These are phyloP conservation scores for Amblyteles armatorius DNA, from an alignment of 2,888 invertebrate species.

Conservation along the genomic window DNA sequence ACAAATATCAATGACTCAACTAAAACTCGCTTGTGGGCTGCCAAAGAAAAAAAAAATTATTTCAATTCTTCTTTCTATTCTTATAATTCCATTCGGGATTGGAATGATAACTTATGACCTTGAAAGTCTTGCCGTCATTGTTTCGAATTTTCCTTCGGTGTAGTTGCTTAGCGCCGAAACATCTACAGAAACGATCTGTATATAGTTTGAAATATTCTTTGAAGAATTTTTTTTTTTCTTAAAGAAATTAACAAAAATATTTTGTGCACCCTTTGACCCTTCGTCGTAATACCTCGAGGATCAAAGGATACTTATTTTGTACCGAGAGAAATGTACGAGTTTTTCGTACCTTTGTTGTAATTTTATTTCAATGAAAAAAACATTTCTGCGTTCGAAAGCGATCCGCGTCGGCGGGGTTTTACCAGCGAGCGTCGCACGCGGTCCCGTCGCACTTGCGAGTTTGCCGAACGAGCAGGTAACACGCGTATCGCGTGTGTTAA, in stretches of 20 bases:
- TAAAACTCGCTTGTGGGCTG: no score
- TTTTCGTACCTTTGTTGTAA: no score
- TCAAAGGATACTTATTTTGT: background rate
- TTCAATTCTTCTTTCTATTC: no score
- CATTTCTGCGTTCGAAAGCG: background rate
- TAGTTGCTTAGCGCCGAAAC: no score
- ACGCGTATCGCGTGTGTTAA: slow-evolving; percentile 63
- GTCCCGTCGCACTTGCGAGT: slow-evolving; percentile 1
- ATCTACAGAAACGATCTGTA: background rate
- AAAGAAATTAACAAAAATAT: background rate
- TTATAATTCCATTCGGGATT: no score
- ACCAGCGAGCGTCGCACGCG: slow-evolving; percentile 4
- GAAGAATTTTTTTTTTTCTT: background rate
- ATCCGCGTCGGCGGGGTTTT: slow-evolving; percentile 19
- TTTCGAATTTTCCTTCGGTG: background rate
- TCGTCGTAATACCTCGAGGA: background rate
- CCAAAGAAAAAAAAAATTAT: no score
- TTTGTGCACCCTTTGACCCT: background rate
- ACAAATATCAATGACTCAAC: no score
- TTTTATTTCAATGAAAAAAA: no score
- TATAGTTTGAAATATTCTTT: no score
- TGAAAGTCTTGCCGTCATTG: background rate
- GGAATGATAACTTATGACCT: no score
- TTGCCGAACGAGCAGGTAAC: slow-evolving; percentile 53
- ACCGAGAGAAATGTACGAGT: background rate